Base-by-base conservation (phyloP, 2,797 vertebrate genomes). In the Allochrocebus solatus region DNA sequence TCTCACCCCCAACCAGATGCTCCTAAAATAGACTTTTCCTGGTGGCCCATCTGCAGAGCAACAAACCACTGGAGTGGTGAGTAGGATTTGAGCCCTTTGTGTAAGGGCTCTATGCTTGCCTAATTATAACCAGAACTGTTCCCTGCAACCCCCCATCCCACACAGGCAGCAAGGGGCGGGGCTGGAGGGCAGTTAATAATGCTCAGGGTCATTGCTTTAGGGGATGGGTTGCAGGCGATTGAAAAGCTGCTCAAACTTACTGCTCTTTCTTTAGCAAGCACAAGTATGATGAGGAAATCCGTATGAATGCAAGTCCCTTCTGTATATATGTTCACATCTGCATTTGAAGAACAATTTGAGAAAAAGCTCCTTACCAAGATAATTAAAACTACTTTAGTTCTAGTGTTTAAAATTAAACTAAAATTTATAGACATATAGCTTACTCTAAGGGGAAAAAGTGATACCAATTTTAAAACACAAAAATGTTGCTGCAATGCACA, bases 121-220 rank as follows among this genome's bases (percentile, higher is more conserved):
- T 97, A 94, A 91, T 95, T 90, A 61, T 84, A 95, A 80, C 43
- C 90, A 76, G 36, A 41, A 43, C 80, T 67, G 21, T 53, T 75
- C 36, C 48, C 26, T 19, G 1, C 26, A 22, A 72, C 2, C 11
- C 43, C 4, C 8, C 0, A 8, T 28, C 41, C 21, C 16, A 17
- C 53, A 6, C 2, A 48, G 59, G 53, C 30, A 16, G 55, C 61
- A 39, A 88, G 55, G 55, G 46, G 30, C 19, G 26, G 21, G 67
- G 33, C 64, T 64, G n/a, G 30, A 41, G 33, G 41, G 22, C 10
- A 53, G 70, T 95, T 89, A 21, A 61, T 8, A 43, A 57, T 39
- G 36, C 41, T 82, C 48, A 85, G 46, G 64, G 61, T 70, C 55
- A 36, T 24, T 13, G 10, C 41, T 24, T 79, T 59, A 19, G 41